Base-by-base conservation (phyloP, 1,140 invertebrate genomes). In the Bombus pyrosoma region DNA sequence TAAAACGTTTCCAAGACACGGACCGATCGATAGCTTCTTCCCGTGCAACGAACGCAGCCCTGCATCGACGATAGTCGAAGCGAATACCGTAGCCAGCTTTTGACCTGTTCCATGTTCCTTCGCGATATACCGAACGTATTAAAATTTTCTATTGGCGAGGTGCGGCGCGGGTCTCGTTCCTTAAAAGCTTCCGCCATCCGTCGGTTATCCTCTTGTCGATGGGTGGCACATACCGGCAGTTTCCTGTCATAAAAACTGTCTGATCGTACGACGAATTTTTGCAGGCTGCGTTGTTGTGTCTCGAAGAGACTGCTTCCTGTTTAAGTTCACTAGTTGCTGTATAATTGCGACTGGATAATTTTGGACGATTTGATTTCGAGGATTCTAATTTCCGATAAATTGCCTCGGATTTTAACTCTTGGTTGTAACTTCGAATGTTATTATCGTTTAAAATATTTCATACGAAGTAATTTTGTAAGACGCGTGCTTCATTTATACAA, bases 21-120 rank as follows among this genome's bases (percentile, higher is more conserved):
- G 53, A 37, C 72, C 87, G 88, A 89, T 89, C 88, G 88, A 89
- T 89, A 89, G 62, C 47, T 86, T 89, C 88, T 89, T 89, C 84
- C 72, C 84, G 77, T 89, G 87, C 76, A 86, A 86, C 88, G 87
- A 79, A 88, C 87, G 79, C 79, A 85, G 72, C 86, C 81, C 73
- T 57, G 66, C 64, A 84, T 59, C 47, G 79, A n/a, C 43, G 59
- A 71, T 43, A 74, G 62, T 62, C 22, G 53, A 71, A 12, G 28
- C 64, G 64, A 37, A 77, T 62, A 80, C 47, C 47, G 47, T 53
- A 53, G 62, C 71, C 68, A 62, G 68, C 71, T 72, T 83, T 77
- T 64, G 80, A 59, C n/a, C 62, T 32, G 62, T 57, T 80, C 64
- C 74, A 66, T 79, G 53, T 57, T 53, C 47, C 62, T 59, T n/a